Evolutionary conservation across 2,888 invertebrate genomes (phyloP).

Genomic region (Scrobipalpa costella): DNA sequence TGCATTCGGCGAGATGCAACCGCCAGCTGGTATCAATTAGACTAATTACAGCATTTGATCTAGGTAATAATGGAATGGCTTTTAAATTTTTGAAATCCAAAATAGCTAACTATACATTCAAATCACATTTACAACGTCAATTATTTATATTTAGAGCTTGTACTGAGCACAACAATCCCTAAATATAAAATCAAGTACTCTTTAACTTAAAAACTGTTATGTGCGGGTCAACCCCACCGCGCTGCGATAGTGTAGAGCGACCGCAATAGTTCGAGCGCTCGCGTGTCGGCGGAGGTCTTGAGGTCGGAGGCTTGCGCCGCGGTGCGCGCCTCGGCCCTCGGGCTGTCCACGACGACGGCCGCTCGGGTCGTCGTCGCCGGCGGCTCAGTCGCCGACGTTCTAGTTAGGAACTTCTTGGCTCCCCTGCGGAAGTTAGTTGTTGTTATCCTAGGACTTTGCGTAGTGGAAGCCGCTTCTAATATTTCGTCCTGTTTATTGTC

Average conservation of each 20-base stretch:
- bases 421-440: conserved; percentile 61
- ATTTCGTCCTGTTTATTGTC: conserved; percentile 48
- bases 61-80: conserved; percentile 32
- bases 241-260: conserved; percentile 92
- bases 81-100: conserved; percentile 33
- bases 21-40: conserved; percentile 19
- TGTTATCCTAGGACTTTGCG: conserved; percentile 56
- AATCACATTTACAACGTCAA: conserved; percentile 32
- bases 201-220: conserved; percentile 37
- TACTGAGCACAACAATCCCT: conserved; percentile 44
- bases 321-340: conserved; percentile 69
- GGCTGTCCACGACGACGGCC: conserved; percentile 51
- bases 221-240: conserved; percentile 83
- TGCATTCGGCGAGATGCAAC: not conserved
- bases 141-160: conserved; percentile 35
- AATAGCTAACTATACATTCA: conserved; percentile 40
- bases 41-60: conserved; percentile 20
- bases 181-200: conserved; percentile 51
- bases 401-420: conserved; percentile 58
- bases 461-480: conserved; percentile 55
- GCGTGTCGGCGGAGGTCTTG: conserved; percentile 84
- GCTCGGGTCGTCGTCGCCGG: conserved; percentile 47
- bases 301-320: conserved; percentile 52
- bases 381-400: conserved; percentile 51
- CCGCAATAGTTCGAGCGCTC: conserved; percentile 90